Evolutionary conservation across 1,140 invertebrate genomes (phyloP).

Genomic region (Anastrepha obliqua): DNA sequence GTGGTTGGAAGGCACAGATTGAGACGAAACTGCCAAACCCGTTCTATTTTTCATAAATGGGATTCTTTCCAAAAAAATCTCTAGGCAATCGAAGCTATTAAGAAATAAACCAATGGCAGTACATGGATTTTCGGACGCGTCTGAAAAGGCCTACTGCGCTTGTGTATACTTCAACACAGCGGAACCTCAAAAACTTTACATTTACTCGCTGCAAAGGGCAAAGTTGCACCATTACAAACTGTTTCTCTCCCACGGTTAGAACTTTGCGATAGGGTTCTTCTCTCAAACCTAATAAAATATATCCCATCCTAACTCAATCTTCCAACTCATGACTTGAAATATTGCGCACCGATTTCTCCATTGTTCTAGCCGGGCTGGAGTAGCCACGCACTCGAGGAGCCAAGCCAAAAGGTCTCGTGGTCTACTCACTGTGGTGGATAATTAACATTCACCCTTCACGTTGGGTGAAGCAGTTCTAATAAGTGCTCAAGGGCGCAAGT

Average conservation of each 20-base stretch:
- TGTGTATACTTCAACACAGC: not conserved
- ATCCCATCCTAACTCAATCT: too few relatives aligned
- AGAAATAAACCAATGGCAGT: not conserved
- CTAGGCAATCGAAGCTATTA: not conserved
- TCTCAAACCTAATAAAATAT: not conserved
- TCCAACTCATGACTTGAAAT: too few relatives aligned
- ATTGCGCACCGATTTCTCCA: too few relatives aligned
- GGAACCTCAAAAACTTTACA: not conserved
- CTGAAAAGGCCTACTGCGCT: not conserved
- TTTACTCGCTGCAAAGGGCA: too few relatives aligned
- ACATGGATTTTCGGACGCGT: conserved; percentile 6
- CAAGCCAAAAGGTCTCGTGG: too few relatives aligned
- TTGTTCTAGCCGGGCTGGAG: not conserved
- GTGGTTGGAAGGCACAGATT: conserved; percentile 16
- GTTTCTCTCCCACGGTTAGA: too few relatives aligned
- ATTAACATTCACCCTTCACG: too few relatives aligned
- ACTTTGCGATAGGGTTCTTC: not conserved
- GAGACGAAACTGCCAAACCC: not conserved
- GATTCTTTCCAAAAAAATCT: not conserved
- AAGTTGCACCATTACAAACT: too few relatives aligned
- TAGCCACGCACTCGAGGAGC: not conserved
- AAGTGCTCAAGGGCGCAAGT: too few relatives aligned
- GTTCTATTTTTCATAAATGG: conserved; percentile 48
- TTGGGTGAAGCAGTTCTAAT: too few relatives aligned
- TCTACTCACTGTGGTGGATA: too few relatives aligned